Evolutionary conservation across 2,888 invertebrate species (phyloP).

Genomic region (Amphipyra berbera): DNA sequence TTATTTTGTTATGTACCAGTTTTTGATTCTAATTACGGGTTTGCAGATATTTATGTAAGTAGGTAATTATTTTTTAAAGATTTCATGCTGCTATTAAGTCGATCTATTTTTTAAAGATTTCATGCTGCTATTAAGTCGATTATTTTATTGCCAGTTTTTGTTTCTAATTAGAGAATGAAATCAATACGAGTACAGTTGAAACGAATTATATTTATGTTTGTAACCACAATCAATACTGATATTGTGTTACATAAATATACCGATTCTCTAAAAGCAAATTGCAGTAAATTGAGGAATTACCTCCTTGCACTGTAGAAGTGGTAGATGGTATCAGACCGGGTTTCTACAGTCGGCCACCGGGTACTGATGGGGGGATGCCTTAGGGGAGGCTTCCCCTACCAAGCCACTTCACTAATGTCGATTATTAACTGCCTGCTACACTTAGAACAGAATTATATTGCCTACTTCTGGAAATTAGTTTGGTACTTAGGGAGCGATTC

Average conservation of each 20-base stretch:
- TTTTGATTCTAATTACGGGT: no score
- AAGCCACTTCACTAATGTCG: slow-evolving; percentile 57
- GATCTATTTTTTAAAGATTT: no score
- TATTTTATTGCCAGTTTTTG: neutral
- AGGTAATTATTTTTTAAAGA: no score
- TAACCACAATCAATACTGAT: slow-evolving; percentile 11
- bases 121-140: no score
- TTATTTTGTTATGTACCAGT: no score
- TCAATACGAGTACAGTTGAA: neutral
- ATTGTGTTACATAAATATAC: slow-evolving; percentile 51
- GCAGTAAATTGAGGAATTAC: slow-evolving; percentile 73
- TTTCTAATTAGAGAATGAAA: slow-evolving; percentile 13
- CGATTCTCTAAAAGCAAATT: slow-evolving; percentile 72
- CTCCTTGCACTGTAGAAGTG: slow-evolving; percentile 66
- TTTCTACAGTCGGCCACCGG: slow-evolving; percentile 34
- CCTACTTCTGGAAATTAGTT: slow-evolving; percentile 57
- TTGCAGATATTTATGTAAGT: no score
- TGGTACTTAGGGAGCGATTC: slow-evolving; percentile 52
- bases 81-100: no score
- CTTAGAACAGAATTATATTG: slow-evolving; percentile 58
- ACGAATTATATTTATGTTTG: slow-evolving; percentile 12
- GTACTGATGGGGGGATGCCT: slow-evolving; percentile 37
- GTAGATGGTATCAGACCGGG: slow-evolving; percentile 64
- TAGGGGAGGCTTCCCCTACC: slow-evolving; percentile 51
- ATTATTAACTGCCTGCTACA: slow-evolving; percentile 60